Evolutionary conservation across 2,888 invertebrate species (phyloP).

Genomic region (Bhutanitis thaidina): DNA sequence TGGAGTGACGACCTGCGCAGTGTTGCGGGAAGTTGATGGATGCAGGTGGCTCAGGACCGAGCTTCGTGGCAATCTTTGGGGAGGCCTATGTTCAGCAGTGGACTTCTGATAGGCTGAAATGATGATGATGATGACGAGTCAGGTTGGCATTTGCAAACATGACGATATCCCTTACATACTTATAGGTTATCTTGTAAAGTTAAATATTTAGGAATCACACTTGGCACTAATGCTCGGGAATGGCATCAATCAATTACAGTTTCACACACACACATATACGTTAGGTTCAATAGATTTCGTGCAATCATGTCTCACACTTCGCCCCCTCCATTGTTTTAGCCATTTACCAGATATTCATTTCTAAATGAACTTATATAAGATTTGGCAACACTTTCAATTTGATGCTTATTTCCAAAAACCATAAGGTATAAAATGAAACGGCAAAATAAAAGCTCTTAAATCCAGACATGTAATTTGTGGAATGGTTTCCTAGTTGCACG

Average conservation of each 20-base stretch:
- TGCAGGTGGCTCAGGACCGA: no score
- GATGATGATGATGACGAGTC: no score
- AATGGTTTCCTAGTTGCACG: neutral
- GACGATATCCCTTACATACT: neutral
- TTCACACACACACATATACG: neutral
- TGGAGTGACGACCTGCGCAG: no score
- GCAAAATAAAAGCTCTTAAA: slow-evolving; percentile 6
- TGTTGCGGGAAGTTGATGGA: no score
- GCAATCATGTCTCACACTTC: slow-evolving; percentile 48
- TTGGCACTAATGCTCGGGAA: neutral
- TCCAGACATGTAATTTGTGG: slow-evolving; percentile 1
- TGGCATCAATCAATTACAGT: slow-evolving; percentile 9
- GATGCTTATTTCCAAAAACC: slow-evolving; percentile 17
- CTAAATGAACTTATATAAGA: slow-evolving; percentile 29
- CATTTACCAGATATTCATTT: slow-evolving; percentile 32
- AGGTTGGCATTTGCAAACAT: no score
- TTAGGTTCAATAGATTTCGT: slow-evolving; percentile 40
- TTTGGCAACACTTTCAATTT: slow-evolving; percentile 31
- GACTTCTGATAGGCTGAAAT: no score
- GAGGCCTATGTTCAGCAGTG: no score
- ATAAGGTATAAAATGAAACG: slow-evolving; percentile 23
- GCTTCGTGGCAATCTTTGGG: no score
- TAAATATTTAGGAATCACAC: neutral
- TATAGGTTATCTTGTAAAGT: neutral
- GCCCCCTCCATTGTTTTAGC: slow-evolving; percentile 46